Evolutionary conservation across 2,113 vertebrate species (phyloP).

Genomic region (Hydrolagus affinis): DNA sequence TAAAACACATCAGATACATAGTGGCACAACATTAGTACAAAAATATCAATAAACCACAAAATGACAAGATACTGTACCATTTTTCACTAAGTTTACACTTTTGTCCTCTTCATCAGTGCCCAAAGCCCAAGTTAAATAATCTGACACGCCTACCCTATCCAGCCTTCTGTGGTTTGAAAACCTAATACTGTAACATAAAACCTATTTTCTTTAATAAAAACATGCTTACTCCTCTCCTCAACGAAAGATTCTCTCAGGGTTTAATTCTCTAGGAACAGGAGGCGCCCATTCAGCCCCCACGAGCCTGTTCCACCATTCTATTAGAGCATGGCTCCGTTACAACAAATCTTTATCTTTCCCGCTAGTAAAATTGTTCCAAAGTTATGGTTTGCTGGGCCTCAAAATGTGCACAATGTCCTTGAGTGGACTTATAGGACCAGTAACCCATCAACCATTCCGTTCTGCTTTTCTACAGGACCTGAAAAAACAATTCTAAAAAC

Average conservation of each 20-base stretch:
- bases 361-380: too few relatives aligned
- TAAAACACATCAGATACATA: not conserved
- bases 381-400: not conserved
- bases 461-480: not conserved
- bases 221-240: not conserved
- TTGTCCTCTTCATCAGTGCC: not conserved
- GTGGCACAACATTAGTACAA: too few relatives aligned
- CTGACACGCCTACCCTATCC: not conserved
- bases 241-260: not conserved
- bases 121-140: conserved; percentile 7
- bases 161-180: not conserved
- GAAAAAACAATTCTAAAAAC: not conserved
- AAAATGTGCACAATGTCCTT: not conserved
- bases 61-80: too few relatives aligned
- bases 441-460: not conserved
- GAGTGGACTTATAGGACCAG: not conserved
- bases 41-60: too few relatives aligned
- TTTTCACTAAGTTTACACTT: not conserved
- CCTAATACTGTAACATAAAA: not conserved
- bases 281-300: too few relatives aligned
- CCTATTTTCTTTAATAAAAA: not conserved
- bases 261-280: not conserved
- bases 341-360: too few relatives aligned
- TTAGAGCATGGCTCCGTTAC: too few relatives aligned
- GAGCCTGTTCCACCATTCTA: too few relatives aligned